Evolutionary conservation across 1,140 invertebrate species (phyloP).

Genomic region (Chymomyza costata): DNA sequence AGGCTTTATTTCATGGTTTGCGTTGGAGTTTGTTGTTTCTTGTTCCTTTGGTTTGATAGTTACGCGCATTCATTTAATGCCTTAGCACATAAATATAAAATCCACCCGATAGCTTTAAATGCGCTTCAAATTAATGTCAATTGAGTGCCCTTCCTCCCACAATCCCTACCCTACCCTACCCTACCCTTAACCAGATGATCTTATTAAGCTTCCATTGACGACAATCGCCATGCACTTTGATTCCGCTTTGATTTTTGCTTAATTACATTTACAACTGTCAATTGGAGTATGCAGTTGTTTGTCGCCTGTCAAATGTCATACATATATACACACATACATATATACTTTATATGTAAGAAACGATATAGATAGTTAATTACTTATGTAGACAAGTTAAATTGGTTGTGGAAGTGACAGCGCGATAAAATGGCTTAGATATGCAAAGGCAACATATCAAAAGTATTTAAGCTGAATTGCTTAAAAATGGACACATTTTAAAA

Average conservation of each 20-base stretch:
- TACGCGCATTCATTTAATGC: not conserved
- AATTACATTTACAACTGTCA: constrained; percentile 61
- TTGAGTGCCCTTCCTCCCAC: constrained; percentile 37
- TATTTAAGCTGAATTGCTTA: too few relatives aligned
- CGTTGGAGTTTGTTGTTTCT: constrained; percentile 18
- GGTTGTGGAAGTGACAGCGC: too few relatives aligned
- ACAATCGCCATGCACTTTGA: constrained; percentile 72
- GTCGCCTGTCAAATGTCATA: too few relatives aligned
- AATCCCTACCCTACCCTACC: constrained; percentile 2
- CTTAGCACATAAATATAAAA: constrained; percentile 52
- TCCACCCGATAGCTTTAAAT: constrained; percentile 60
- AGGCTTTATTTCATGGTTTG: too few relatives aligned
- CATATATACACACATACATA: too few relatives aligned
- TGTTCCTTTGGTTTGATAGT: not conserved
- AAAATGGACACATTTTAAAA: too few relatives aligned
- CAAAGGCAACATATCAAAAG: too few relatives aligned
- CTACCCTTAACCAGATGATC: constrained; percentile 26
- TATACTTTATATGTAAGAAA: too few relatives aligned
- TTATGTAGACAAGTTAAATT: too few relatives aligned
- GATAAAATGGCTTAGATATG: too few relatives aligned
- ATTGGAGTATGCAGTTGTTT: too few relatives aligned
- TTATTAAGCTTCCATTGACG: constrained; percentile 56
- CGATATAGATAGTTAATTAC: too few relatives aligned
- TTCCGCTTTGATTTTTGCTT: constrained; percentile 72
- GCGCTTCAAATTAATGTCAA: constrained; percentile 66